Evolutionary conservation across 1,140 invertebrate genomes (phyloP).

Genomic region (Calosoma granatense): DNA sequence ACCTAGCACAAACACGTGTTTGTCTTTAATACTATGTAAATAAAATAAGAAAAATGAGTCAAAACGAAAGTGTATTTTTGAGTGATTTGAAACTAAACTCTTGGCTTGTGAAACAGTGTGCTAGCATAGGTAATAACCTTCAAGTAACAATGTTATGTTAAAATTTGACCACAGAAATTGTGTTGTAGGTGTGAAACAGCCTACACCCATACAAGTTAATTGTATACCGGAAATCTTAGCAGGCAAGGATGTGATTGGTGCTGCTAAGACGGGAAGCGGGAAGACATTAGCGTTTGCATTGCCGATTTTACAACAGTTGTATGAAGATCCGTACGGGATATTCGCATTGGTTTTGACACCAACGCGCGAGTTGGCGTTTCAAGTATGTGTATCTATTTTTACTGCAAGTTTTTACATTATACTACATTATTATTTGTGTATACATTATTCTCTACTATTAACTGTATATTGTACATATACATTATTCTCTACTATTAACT

Average conservation of each 20-base stretch:
- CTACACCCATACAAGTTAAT: slow-evolving; percentile 76
- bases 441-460: neutral
- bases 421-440: neutral
- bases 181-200: slow-evolving; percentile 62
- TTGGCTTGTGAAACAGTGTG: slow-evolving; percentile 27
- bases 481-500: neutral
- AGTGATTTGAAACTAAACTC: slow-evolving; percentile 16
- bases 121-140: slow-evolving; percentile 20
- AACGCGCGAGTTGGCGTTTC: slow-evolving; percentile 88
- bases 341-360: slow-evolving; percentile 93
- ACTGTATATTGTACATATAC: neutral
- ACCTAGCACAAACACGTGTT: neutral
- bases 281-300: slow-evolving; percentile 96
- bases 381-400: slow-evolving; percentile 36
- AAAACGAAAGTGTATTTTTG: slow-evolving; percentile 11
- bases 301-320: slow-evolving; percentile 85
- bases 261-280: slow-evolving; percentile 95
- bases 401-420: neutral
- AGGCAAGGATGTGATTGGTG: slow-evolving; percentile 85
- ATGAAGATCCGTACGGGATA: slow-evolving; percentile 88
- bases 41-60: neutral
- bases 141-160: slow-evolving; percentile 8
- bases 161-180: no score
- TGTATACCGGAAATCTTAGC: slow-evolving; percentile 72
- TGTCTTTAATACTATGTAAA: no score